Evolutionary conservation across 2,113 vertebrate species (phyloP).

Genomic region (Pelecanus crispus): DNA sequence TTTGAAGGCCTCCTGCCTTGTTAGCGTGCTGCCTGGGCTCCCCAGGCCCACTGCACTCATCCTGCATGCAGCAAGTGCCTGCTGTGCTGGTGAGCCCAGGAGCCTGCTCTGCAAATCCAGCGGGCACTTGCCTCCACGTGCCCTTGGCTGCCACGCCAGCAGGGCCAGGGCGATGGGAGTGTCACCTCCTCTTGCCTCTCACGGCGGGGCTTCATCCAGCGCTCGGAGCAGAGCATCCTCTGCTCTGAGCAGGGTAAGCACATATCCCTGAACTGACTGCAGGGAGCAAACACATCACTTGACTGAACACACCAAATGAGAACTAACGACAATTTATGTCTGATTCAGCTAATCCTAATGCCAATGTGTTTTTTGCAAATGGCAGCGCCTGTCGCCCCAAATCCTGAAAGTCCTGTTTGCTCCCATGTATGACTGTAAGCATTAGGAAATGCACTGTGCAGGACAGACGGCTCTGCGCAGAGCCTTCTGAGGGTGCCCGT

Average conservation of each 20-base stretch:
- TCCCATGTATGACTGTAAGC: not conserved
- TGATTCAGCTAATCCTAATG: not conserved
- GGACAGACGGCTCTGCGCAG: not conserved
- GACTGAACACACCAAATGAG: no score
- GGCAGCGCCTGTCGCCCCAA: rapidly evolving
- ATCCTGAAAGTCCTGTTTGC: not conserved
- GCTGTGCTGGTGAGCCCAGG: not conserved
- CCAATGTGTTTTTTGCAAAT: not conserved
- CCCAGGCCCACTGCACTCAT: not conserved
- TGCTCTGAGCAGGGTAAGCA: not conserved
- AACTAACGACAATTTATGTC: not conserved
- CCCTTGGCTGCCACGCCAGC: no score
- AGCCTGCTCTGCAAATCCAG: not conserved
- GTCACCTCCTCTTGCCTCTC: no score
- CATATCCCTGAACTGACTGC: not conserved
- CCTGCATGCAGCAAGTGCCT: not conserved
- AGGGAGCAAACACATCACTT: not conserved
- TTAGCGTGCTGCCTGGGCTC: not conserved
- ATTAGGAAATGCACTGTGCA: not conserved
- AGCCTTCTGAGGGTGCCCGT: not conserved
- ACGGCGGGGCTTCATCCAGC: not conserved
- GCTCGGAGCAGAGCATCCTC: not conserved
- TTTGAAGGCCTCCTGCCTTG: not conserved
- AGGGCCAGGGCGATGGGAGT: no score
- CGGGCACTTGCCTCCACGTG: not conserved